phyloP scores from a whole-genome alignment of 2,797 vertebrate genomes.

The Streptopelia turtur region DNA sequence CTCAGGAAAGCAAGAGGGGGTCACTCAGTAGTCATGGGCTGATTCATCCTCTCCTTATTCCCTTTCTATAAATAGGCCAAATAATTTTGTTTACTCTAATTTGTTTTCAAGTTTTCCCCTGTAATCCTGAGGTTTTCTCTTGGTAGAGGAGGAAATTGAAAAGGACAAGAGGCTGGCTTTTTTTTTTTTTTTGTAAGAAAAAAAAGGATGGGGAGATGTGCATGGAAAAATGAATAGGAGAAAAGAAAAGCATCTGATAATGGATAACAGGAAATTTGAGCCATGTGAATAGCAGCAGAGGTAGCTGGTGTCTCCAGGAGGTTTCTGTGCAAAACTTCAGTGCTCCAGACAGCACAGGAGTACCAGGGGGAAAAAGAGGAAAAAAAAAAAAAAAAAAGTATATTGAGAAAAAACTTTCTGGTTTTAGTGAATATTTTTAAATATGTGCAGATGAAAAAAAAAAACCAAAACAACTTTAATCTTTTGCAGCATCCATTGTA shows the following conservation, averaged over 20 bases:
- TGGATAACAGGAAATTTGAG: conserved; percentile 27
- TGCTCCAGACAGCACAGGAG: not conserved
- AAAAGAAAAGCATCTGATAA: conserved; percentile 18
- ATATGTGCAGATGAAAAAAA: not conserved
- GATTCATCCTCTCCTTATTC: conserved; percentile 77
- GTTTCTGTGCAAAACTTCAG: not conserved
- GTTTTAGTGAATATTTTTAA: not conserved
- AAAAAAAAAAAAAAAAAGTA: not conserved
- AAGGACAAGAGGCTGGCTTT: conserved; percentile 26
- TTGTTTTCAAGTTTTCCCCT: conserved; percentile 54
- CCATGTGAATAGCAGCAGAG: not conserved
- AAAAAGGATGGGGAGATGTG: not conserved
- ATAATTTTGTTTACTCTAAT: conserved; percentile 55
- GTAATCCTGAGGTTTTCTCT: conserved; percentile 69
- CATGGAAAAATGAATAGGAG: not conserved
- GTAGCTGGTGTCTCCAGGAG: not conserved
- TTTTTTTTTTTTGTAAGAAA: not conserved
- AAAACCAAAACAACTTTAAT: not conserved
- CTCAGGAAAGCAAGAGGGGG: conserved; percentile 68
- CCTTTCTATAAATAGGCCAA: conserved; percentile 62
- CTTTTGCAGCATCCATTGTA: not conserved
- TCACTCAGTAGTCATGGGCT: conserved; percentile 70
- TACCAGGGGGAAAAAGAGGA: accelerated
- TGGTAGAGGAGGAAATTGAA: conserved; percentile 71
- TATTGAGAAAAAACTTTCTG: not conserved